Evolutionary conservation across 2,113 vertebrate genomes (phyloP).

Genomic region (Sapajus apella): DNA sequence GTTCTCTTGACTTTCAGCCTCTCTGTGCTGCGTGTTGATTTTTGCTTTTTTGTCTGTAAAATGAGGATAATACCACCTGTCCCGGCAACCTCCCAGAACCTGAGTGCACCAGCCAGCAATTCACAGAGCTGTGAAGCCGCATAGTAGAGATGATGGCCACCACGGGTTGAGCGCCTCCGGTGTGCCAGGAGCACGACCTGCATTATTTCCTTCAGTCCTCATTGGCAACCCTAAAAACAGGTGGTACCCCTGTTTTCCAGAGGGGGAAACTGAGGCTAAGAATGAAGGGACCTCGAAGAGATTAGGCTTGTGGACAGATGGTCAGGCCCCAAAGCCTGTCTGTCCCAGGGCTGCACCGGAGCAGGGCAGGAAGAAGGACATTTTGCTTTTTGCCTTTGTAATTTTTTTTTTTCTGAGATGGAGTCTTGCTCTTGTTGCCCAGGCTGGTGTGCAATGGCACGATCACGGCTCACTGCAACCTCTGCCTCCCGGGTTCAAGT

Average conservation of each 20-base stretch:
- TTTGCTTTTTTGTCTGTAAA: neutral
- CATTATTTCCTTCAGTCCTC: rapidly evolving
- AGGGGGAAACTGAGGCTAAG: neutral
- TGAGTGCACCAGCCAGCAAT: neutral
- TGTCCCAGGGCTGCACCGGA: rapidly evolving
- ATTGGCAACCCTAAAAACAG: neutral
- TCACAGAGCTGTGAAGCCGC: neutral
- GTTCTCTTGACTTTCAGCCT: neutral
- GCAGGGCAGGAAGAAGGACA: rapidly evolving
- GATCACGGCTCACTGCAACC: too few species aligned
- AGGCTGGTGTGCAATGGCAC: too few species aligned
- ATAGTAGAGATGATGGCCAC: rapidly evolving
- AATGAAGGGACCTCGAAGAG: neutral
- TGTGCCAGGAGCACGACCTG: neutral
- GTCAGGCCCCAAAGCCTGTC: neutral
- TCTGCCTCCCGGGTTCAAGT: too few species aligned
- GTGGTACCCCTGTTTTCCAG: neutral
- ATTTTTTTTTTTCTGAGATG: too few species aligned
- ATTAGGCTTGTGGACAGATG: neutral
- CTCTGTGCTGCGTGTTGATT: neutral
- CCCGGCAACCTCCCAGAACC: neutral
- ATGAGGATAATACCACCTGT: neutral
- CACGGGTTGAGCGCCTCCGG: neutral
- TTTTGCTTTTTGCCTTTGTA: neutral
- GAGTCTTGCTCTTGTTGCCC: too few species aligned